Evolutionary conservation across 2,888 invertebrate species (phyloP).

Genomic region (Apodemia mormo): DNA sequence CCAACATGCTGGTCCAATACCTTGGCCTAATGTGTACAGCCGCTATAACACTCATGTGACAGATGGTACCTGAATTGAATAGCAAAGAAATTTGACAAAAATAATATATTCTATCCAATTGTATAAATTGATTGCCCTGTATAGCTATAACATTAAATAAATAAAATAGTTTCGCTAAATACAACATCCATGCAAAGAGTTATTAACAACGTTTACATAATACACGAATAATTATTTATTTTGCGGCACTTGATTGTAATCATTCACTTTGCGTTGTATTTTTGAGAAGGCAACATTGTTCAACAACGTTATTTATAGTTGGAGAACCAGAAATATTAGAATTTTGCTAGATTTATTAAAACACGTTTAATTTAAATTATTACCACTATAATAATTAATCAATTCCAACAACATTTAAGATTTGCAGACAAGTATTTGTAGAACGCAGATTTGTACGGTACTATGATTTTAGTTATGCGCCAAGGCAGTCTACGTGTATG

Average conservation of each 20-base stretch:
- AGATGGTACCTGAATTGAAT: too few relatives aligned
- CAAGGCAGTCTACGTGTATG: too few relatives aligned
- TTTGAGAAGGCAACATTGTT: conserved; percentile 3
- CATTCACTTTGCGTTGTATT: not conserved
- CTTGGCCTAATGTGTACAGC: too few relatives aligned
- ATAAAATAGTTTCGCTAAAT: too few relatives aligned
- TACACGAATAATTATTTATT: not conserved
- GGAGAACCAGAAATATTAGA: not conserved
- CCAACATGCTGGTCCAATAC: too few relatives aligned
- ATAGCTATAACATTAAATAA: too few relatives aligned
- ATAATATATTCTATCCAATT: too few relatives aligned
- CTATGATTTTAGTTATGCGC: too few relatives aligned
- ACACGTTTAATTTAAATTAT: not conserved
- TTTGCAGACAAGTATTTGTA: not conserved
- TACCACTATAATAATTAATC: conserved; percentile 27
- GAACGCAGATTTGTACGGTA: not conserved
- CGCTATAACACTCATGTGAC: too few relatives aligned
- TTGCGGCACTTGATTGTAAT: not conserved
- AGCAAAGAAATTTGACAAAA: too few relatives aligned
- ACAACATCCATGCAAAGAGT: too few relatives aligned
- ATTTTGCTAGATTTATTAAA: not conserved
- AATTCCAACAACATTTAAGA: conserved; percentile 54
- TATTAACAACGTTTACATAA: not conserved
- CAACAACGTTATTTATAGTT: not conserved
- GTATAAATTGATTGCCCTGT: too few relatives aligned